Evolutionary conservation across 1,140 invertebrate genomes (phyloP).

Genomic region (Brachionus rotundiformis): DNA sequence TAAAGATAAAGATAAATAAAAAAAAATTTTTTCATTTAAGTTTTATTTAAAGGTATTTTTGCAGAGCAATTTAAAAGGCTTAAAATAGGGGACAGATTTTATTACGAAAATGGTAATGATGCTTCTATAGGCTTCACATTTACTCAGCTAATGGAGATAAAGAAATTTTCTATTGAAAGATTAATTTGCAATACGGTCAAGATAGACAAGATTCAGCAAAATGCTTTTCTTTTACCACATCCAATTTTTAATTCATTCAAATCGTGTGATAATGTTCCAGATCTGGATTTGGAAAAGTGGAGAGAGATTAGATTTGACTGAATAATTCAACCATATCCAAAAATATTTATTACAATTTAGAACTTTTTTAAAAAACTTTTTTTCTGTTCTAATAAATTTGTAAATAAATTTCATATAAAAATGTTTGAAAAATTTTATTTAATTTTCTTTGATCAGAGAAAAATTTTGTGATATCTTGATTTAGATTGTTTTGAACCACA

Average conservation of each 20-base stretch:
- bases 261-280: not conserved
- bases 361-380: no score
- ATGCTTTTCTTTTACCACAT: not conserved
- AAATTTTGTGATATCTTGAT: slow-evolving; percentile 21
- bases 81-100: slow-evolving; percentile 88
- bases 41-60: slow-evolving; percentile 67
- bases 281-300: slow-evolving; percentile 35
- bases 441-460: not conserved
- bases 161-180: slow-evolving; percentile 38
- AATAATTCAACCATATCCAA: no score
- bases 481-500: not conserved
- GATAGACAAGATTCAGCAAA: not conserved
- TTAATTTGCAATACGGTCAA: slow-evolving; percentile 12
- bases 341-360: no score
- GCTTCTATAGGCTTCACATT: not conserved
- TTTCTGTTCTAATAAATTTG: not conserved
- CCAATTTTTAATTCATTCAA: not conserved
- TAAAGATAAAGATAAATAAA: not conserved
- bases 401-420: not conserved
- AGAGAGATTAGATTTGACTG: no score
- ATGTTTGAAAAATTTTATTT: not conserved
- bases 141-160: slow-evolving; percentile 16
- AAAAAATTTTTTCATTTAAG: not conserved
- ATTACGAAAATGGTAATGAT: slow-evolving; percentile 74
- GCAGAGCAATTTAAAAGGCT: slow-evolving; percentile 87